Percentiles rank a stretch among this genome's conserved stretches.
Conservation (phyloP, 2,113 vertebrate species). For the Hipposideros armiger region DNA sequence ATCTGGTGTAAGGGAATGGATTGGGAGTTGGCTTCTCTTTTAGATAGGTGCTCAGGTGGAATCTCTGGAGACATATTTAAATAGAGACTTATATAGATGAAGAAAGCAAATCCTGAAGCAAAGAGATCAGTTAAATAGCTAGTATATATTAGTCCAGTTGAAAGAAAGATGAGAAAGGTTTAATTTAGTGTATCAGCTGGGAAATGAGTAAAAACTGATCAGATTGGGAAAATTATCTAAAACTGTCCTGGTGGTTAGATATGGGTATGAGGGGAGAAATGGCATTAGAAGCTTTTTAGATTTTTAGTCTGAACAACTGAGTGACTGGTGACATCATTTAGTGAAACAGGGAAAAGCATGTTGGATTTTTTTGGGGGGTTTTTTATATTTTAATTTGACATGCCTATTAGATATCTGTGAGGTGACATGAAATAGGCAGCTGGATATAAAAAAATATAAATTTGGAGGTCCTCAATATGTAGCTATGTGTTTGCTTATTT, state of each 20-base stretch:
- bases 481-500: background rate
- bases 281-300: background rate
- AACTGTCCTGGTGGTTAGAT: background rate
- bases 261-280: background rate
- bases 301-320: background rate
- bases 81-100: background rate
- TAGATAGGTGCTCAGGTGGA: background rate
- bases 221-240: background rate
- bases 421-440: background rate
- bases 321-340: background rate
- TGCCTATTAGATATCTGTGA: background rate
- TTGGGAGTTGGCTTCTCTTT: background rate
- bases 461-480: background rate
- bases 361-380: background rate
- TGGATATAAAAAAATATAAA: background rate
- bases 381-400: background rate
- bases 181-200: background rate
- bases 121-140: background rate
- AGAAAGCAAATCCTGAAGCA: background rate
- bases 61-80: background rate
- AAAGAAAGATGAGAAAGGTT: conserved; percentile 23
- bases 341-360: background rate
- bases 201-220: background rate
- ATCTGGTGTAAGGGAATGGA: background rate
- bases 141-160: background rate